phyloP scores from a whole-genome alignment of 2,797 vertebrate genomes.

The Pangasius djambal region DNA sequence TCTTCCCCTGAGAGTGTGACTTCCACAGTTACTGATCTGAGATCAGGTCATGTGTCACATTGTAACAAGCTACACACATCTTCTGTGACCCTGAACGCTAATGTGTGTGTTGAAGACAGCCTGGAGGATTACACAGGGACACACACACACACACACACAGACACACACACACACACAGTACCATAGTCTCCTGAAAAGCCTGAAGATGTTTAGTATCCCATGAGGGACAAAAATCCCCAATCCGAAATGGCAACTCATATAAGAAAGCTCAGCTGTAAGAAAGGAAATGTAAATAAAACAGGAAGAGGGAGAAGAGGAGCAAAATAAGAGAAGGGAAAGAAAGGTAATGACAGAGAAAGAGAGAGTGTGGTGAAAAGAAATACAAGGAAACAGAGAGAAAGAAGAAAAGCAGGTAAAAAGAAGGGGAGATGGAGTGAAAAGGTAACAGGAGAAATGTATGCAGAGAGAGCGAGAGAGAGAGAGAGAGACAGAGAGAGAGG shows the following conservation, averaged over 20 bases:
- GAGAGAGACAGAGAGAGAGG: not conserved
- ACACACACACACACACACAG: not conserved
- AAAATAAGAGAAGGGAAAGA: not conserved
- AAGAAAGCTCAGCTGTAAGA: not conserved
- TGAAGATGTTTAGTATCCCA: not conserved
- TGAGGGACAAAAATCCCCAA: not conserved
- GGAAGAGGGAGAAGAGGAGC: not conserved
- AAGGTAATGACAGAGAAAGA: not conserved
- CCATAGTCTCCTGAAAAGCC: not conserved
- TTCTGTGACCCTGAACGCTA: conserved; percentile 49
- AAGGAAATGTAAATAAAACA: not conserved
- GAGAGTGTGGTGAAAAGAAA: not conserved
- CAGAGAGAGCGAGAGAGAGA: not conserved
- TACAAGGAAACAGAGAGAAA: not conserved
- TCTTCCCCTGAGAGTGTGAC: not conserved
- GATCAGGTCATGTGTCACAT: conserved; percentile 4
- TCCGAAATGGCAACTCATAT: not conserved
- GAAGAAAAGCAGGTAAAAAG: not conserved
- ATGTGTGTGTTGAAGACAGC: conserved; percentile 28
- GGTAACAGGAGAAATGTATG: not conserved
- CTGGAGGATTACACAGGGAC: conserved; percentile 11
- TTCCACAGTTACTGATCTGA: not conserved
- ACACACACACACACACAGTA: not conserved
- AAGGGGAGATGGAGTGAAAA: not conserved
- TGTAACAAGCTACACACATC: not conserved